Evolutionary conservation across 92 coral and sea anemone species (phyloP).

Genomic region (Epizoanthus illoricatus): DNA sequence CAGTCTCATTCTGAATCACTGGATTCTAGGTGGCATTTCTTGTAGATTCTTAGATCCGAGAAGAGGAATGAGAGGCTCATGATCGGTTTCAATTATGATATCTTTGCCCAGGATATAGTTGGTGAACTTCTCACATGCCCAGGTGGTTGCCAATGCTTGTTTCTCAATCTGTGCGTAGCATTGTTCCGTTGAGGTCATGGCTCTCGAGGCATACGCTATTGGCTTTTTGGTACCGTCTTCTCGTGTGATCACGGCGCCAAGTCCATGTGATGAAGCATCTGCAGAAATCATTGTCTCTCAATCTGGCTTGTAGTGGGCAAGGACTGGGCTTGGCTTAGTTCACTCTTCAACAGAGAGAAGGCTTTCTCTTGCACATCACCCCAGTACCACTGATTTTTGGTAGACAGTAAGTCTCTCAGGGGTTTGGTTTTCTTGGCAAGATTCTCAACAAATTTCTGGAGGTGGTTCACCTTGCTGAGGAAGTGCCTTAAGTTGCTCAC

Average conservation of each 20-base stretch:
- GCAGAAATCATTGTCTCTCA: conserved; percentile 19
- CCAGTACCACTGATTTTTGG: conserved; percentile 44
- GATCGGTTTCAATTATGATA: too few species aligned
- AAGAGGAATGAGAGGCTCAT: too few species aligned
- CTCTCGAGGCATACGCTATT: conserved; percentile 33
- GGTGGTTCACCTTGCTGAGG: conserved; percentile 40
- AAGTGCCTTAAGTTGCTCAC: conserved; percentile 25
- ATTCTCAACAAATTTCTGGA: conserved; percentile 21
- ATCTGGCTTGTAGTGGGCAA: conserved; percentile 35
- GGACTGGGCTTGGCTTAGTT: conserved; percentile 33
- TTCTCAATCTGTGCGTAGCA: conserved; percentile 30
- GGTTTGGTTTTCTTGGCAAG: conserved; percentile 33
- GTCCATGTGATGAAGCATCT: conserved; percentile 18
- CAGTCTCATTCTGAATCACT: too few species aligned
- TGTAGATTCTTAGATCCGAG: too few species aligned
- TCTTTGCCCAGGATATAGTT: too few species aligned
- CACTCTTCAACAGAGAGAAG: conserved; percentile 36
- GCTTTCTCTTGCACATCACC: conserved; percentile 43
- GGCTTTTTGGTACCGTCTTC: conserved; percentile 20
- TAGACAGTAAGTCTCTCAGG: too few species aligned
- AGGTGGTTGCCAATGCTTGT: too few species aligned
- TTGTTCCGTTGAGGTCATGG: conserved; percentile 26
- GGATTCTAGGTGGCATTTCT: too few species aligned
- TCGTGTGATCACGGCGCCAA: conserved; percentile 32
- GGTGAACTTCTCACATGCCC: too few species aligned